Conservation (phyloP, 2,888 invertebrate species). For the Epinotia ramella region DNA sequence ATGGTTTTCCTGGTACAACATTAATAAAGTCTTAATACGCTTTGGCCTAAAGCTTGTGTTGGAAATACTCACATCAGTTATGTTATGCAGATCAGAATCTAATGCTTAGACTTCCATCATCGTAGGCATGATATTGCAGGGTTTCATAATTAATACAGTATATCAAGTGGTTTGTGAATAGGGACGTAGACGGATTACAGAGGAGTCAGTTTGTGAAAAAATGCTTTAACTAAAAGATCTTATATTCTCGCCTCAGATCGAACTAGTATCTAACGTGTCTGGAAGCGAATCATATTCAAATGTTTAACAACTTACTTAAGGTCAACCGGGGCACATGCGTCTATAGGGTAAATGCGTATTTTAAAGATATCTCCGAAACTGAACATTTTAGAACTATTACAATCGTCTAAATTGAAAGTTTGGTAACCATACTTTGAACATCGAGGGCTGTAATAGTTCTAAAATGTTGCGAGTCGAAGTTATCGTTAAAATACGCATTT, state of each 20-base stretch:
- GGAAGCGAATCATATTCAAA: not conserved
- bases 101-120: not conserved
- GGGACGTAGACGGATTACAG: not conserved
- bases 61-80: not conserved
- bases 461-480: too few relatives aligned
- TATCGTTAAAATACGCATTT: too few relatives aligned
- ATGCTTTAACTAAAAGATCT: not conserved
- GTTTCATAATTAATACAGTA: constrained; percentile 33
- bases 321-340: too few relatives aligned
- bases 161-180: constrained; percentile 35
- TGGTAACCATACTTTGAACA: too few relatives aligned
- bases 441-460: too few relatives aligned
- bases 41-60: not conserved
- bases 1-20: too few relatives aligned
- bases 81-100: constrained; percentile 1
- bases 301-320: too few relatives aligned
- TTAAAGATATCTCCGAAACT: too few relatives aligned
- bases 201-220: not conserved
- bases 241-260: too few relatives aligned
- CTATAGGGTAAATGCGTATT: too few relatives aligned
- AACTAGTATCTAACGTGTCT: not conserved
- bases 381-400: too few relatives aligned
- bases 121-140: constrained; percentile 4
- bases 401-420: too few relatives aligned
- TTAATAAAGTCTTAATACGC: not conserved